Base-by-base conservation (phyloP, 2,888 invertebrate genomes). In the Spodoptera littoralis region DNA sequence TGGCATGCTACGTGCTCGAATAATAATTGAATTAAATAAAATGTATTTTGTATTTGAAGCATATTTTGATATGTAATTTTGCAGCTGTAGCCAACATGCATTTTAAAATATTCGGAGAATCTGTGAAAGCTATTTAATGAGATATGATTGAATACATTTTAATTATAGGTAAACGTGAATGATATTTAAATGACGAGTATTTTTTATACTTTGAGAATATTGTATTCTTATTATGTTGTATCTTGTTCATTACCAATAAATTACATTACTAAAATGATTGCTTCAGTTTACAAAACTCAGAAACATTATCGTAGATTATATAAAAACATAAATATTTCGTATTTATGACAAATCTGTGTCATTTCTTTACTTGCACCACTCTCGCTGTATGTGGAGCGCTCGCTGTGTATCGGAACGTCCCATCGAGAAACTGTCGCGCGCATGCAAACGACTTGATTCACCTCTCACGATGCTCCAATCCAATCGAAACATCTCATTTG, bases 401-500 rank as follows among this genome's bases (percentile, higher is more conserved):
- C 65, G 60, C 64, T 69, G 67, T 74, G 76, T 82, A 74, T 73
- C 68, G 70, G 77, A 74, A 76, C 69, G 80, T 75, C 71, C 60
- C 75, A 73, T 73, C 71, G 70, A 47, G 74, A 53, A 72, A 64
- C 70, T 72, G 74, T 78, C 80, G 70, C 55, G 46, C 60, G 77
- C 82, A 83, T 83, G 80, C 69, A 82, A 83, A 82, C 81, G 80
- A 82, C 80, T 73, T 73, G 78, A 75, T 82, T 82, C 80, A 73
- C 67, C 70, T 71, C 79, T 54, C 65, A 41, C 24, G 44, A 24
- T 22, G 47, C 45, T 27, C 11, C 50, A 50, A 67, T 68, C 60
- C 59, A 57, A 65, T 56, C 55, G 49, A 22, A 27, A 54, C 50
- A 52, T 49, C 49, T 56, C 24, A 54, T 60, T 57, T 42, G 24